Percentiles rank a stretch among this genome's conserved stretches.
These are phyloP conservation scores for Menidia menidia DNA, from an alignment of 2,797 vertebrate genomes.

Conservation along the genomic window DNA sequence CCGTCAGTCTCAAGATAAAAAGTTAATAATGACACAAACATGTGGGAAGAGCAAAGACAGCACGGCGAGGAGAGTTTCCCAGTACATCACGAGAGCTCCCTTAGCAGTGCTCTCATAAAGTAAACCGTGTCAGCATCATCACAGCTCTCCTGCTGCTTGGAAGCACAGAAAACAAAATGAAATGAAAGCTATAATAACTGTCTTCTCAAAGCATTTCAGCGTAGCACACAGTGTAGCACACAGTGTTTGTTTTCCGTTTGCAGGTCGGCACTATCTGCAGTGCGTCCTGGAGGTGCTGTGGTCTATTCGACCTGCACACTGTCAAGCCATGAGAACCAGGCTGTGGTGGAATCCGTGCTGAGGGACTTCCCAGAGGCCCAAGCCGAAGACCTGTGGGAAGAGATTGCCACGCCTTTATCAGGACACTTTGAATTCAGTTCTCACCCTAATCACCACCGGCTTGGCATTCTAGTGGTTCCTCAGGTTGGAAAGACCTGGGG, in stretches of 20 bases:
- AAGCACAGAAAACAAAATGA: background rate
- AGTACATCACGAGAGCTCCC: background rate
- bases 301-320: conserved; percentile 97
- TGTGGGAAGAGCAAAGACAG: background rate
- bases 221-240: conserved; percentile 25
- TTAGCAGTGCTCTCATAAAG: background rate
- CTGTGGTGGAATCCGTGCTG: conserved; percentile 85
- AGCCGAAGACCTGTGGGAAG: conserved; percentile 84
- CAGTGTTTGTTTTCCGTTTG: conserved; percentile 23
- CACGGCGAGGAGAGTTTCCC: background rate
- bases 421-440: conserved; percentile 85
- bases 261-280: conserved; percentile 90
- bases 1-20: background rate
- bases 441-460: conserved; percentile 47
- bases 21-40: background rate
- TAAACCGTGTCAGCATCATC: background rate
- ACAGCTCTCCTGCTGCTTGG: background rate
- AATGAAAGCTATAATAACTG: background rate
- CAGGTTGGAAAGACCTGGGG: conserved; percentile 90
- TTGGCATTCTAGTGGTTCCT: conserved; percentile 91
- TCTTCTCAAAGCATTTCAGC: conserved; percentile 11
- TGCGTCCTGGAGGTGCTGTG: conserved; percentile 90
- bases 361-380: conserved; percentile 79
- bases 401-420: conserved; percentile 79
- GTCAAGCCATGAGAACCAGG: conserved; percentile 90